phyloP scores from a whole-genome alignment of 2,797 vertebrate genomes.

The Cuniculus paca region DNA sequence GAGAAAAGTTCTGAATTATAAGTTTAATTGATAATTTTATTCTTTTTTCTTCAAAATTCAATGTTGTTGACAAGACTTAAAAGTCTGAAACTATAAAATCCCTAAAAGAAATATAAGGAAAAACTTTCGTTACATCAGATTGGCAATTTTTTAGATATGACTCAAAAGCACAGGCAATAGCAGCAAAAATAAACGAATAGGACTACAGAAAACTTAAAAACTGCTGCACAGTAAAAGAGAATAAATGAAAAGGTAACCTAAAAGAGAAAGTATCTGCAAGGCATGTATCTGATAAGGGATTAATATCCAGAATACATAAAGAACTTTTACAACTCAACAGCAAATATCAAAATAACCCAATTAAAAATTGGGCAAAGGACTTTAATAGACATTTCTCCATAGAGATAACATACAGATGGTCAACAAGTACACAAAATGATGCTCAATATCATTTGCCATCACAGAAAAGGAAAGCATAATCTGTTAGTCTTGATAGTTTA shows the following conservation, averaged over 20 bases:
- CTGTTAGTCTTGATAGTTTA: background rate
- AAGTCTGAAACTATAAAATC: background rate
- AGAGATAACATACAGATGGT: background rate
- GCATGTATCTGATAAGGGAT: background rate
- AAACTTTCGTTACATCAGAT: background rate
- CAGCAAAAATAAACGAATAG: background rate
- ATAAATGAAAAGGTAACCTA: background rate
- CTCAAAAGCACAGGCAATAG: background rate
- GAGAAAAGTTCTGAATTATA: background rate
- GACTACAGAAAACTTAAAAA: background rate
- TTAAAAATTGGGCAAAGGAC: background rate
- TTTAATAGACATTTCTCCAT: background rate
- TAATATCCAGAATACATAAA: background rate
- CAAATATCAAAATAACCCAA: background rate
- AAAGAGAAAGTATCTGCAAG: background rate
- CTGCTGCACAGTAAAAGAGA: background rate
- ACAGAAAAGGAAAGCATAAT: background rate
- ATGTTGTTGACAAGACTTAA: background rate
- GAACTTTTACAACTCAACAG: background rate
- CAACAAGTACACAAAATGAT: background rate
- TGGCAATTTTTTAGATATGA: background rate
- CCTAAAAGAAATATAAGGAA: background rate
- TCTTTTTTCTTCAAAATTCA: slow-evolving; percentile 14
- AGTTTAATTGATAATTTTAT: background rate
- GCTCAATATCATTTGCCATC: background rate